Evolutionary conservation across 2,113 vertebrate species (phyloP), one percentile per base, ranked within the genome.

Genomic region (Speoplatyrhinus poulsoni): DNA sequence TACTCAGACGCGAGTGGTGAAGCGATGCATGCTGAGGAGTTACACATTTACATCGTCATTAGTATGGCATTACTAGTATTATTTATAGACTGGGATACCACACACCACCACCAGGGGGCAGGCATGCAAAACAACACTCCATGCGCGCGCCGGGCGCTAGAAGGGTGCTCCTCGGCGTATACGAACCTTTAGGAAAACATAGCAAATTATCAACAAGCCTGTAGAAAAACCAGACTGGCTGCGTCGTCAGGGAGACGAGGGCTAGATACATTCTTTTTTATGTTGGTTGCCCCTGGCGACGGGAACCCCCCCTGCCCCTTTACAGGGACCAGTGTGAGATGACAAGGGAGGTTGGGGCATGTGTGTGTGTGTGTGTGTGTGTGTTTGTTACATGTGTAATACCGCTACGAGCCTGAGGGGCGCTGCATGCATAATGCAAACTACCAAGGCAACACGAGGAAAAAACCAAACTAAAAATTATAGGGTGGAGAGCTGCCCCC

Each of bases 101-200:
- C 65, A 70, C 66, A 47, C 81, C 70, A 84, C 75, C 84, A 90
- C 63, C 76, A 89, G 87, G 89, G 86, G 91, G 93, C 96, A 87
- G 91, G 93, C 96, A 98, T 98, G 96, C 96, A 95, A 94, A 95
- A 95, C 94, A 80, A 95, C 93, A 95, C 80, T 89, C 92, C 96
- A 98, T 97, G 94, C 95, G 93, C 91, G 92, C 91, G 92, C 88
- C 82, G 86, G 84, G 86, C 58, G 89, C 88, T 83, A 93, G 92
- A 93, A 93, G 89, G 89, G 90, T 85, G 81, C 91, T 91, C 81
- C 92, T 89, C 85, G 77, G 92, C 50, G 50, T n/a, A 95, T 95
- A 97, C 93, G 92, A 94, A 95, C 94, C 86, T 93, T 59, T 94
- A 96, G 87, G 93, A 97, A 98, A 97, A 94, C 6, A 92, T 95